A percentile compares a stretch with the other conserved stretches of the same genome.
These are phyloP conservation scores for Melieria crassipennis DNA, from an alignment of 2,888 invertebrate species.

Conservation along the genomic window DNA sequence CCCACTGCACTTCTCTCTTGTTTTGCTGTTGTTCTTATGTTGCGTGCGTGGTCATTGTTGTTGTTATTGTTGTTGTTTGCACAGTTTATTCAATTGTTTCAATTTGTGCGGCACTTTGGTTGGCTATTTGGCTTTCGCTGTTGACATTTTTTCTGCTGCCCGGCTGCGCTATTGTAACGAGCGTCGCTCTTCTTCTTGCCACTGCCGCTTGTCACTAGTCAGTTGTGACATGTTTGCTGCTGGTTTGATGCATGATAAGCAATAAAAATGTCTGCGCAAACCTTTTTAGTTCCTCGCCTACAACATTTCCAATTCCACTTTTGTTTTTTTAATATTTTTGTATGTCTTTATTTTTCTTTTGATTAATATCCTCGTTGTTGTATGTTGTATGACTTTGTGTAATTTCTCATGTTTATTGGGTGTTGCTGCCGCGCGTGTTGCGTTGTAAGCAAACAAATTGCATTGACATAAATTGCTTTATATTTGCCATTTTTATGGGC, in stretches of 20 bases:
- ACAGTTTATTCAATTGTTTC: slow-evolving; percentile 34
- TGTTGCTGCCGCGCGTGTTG: not conserved
- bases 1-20: slow-evolving; percentile 1
- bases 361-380: not conserved
- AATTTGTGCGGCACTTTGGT: slow-evolving; percentile 28
- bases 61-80: slow-evolving; percentile 11
- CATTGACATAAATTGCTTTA: slow-evolving; percentile 13
- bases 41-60: slow-evolving; percentile 3
- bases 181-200: not conserved
- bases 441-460: not conserved
- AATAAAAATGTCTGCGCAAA: slow-evolving; percentile 44
- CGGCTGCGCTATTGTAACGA: slow-evolving; percentile 21
- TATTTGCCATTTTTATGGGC: not conserved
- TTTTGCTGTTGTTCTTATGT: slow-evolving; percentile 1
- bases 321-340: not conserved
- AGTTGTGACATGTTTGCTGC: slow-evolving; percentile 38
- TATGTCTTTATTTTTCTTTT: not conserved
- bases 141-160: not conserved
- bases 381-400: not conserved
- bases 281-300: not conserved
- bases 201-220: not conserved
- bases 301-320: not conserved
- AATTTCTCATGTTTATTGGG: slow-evolving; percentile 17
- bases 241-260: slow-evolving; percentile 45
- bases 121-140: slow-evolving; percentile 22